Percentiles rank a stretch among this genome's conserved stretches.
Evolutionary conservation across 2,113 vertebrate genomes (phyloP).

Genomic region (Sinosuthora webbiana): DNA sequence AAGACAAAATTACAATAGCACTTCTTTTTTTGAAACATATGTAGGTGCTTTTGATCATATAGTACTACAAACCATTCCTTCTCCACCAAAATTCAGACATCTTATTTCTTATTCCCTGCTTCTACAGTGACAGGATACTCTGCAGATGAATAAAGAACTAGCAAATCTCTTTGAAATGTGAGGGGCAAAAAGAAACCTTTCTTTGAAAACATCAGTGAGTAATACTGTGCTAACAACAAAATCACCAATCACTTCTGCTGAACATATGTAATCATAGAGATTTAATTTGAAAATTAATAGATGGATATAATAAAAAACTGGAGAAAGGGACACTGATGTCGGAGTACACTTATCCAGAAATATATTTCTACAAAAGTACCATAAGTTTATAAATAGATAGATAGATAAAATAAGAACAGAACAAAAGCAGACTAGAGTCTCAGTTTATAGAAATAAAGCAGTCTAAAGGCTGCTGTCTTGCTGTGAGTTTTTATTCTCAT

Average conservation of each 20-base stretch:
- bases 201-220: background rate
- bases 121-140: background rate
- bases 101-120: background rate
- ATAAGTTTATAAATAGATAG: background rate
- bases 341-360: background rate
- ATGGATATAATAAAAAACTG: background rate
- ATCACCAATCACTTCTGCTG: background rate
- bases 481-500: background rate
- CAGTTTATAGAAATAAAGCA: background rate
- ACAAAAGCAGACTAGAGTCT: background rate
- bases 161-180: background rate
- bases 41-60: accelerated
- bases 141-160: background rate
- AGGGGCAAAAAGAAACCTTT: background rate
- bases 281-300: background rate
- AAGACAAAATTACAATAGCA: background rate
- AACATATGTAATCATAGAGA: background rate
- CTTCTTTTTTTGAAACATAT: background rate
- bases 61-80: background rate
- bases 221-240: background rate
- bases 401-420: background rate
- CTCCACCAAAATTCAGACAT: background rate
- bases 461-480: background rate
- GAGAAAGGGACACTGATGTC: background rate
- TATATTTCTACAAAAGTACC: background rate